Conservation (phyloP, 2,888 invertebrate genomes). For the Spodoptera exigua region DNA sequence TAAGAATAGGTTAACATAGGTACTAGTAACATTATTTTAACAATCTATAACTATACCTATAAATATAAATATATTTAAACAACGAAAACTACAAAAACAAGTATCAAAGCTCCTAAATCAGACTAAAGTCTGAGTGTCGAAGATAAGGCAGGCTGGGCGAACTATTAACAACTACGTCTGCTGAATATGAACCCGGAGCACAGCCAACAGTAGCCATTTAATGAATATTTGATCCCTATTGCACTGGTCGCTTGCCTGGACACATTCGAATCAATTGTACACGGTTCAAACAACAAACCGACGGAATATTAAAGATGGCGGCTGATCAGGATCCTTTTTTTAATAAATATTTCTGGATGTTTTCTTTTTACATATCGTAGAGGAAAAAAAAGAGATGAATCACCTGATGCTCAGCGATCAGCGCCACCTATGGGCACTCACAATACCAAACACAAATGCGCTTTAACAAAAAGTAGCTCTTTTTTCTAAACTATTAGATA, state of each 20-base stretch:
- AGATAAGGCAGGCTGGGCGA: conserved; percentile 79
- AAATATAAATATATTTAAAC: too few relatives aligned
- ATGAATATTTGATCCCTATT: conserved; percentile 82
- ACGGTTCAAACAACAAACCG: conserved; percentile 53
- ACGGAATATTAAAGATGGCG: conserved; percentile 46
- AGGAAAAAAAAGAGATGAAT: too few relatives aligned
- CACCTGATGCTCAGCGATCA: too few relatives aligned
- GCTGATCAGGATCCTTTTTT: neutral
- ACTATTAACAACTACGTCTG: conserved; percentile 82
- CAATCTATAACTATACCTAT: too few relatives aligned
- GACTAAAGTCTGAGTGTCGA: conserved; percentile 76
- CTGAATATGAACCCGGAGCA: conserved; percentile 79
- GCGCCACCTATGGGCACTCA: too few relatives aligned
- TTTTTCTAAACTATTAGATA: too few relatives aligned
- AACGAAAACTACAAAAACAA: conserved; percentile 38
- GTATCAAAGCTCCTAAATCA: conserved; percentile 67
- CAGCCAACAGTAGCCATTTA: conserved; percentile 73
- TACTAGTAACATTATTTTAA: too few relatives aligned
- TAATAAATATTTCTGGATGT: too few relatives aligned
- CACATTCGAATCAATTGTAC: conserved; percentile 79
- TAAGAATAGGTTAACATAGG: too few relatives aligned
- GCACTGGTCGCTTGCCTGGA: conserved; percentile 69
- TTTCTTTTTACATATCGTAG: too few relatives aligned
- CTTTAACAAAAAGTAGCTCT: too few relatives aligned
- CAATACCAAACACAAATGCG: too few relatives aligned